Evolutionary conservation across 2,797 vertebrate genomes (phyloP).

Genomic region (Heteromormyrus szaboi): DNA sequence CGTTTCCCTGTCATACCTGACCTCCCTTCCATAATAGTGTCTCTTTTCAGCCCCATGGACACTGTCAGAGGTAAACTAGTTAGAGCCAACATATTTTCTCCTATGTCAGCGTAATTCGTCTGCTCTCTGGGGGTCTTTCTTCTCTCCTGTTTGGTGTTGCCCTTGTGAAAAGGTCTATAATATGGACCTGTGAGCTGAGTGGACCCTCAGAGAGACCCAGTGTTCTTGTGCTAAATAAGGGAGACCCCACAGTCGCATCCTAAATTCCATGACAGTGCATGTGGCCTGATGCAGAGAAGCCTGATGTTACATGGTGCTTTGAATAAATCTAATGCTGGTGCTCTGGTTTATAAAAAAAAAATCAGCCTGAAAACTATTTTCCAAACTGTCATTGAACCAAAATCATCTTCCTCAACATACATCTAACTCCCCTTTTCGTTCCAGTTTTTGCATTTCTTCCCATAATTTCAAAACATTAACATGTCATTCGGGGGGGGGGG

Average conservation of each 20-base stretch:
- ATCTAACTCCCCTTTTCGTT: neutral
- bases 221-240: neutral
- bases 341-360: neutral
- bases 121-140: slow-evolving; percentile 53
- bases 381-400: neutral
- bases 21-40: slow-evolving; percentile 50
- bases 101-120: slow-evolving; percentile 57
- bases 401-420: neutral
- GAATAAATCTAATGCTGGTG: neutral
- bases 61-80: slow-evolving; percentile 15
- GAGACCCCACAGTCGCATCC: neutral
- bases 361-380: neutral
- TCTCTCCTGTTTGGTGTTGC: slow-evolving; percentile 35
- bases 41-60: slow-evolving; percentile 45
- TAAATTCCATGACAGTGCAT: neutral
- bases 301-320: neutral
- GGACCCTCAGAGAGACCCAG: neutral
- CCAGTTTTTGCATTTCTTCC: neutral
- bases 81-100: slow-evolving; percentile 47
- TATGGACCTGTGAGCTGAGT: slow-evolving; percentile 24
- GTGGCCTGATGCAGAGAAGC: neutral
- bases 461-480: neutral
- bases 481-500: neutral
- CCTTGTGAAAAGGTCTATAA: slow-evolving; percentile 54
- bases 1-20: slow-evolving; percentile 51